phyloP scores from a whole-genome alignment of 2,888 invertebrate genomes.

The Andrena marginata region DNA sequence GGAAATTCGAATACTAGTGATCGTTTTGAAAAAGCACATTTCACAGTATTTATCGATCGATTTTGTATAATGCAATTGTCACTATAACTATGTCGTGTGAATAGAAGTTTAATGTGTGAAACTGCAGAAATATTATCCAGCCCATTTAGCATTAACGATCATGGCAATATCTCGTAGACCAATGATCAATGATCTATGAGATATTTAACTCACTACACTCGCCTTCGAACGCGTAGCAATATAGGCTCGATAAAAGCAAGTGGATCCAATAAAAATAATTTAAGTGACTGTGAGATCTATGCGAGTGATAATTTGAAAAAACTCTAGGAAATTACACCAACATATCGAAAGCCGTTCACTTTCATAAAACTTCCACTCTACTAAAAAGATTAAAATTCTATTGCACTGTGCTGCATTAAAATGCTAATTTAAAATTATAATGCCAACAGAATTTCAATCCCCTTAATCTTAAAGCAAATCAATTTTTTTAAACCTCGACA shows the following conservation, averaged over 20 bases:
- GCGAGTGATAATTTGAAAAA: background rate
- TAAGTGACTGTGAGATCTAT: background rate
- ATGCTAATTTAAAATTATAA: background rate
- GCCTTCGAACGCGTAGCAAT: background rate
- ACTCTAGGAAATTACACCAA: background rate
- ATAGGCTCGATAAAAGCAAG: background rate
- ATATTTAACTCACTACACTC: background rate
- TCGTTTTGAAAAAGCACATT: too few relatives aligned
- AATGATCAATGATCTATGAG: background rate
- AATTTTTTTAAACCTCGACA: too few relatives aligned
- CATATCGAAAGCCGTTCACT: background rate
- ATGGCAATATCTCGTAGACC: background rate
- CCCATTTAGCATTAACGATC: background rate
- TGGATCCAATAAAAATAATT: background rate
- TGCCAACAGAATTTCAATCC: background rate
- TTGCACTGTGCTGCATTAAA: background rate
- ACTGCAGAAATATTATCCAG: too few relatives aligned
- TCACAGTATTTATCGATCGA: too few relatives aligned
- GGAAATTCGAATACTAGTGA: too few relatives aligned
- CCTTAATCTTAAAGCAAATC: too few relatives aligned
- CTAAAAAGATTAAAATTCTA: background rate
- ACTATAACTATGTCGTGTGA: too few relatives aligned
- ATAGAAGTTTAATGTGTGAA: too few relatives aligned
- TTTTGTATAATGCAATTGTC: too few relatives aligned
- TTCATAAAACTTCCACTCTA: background rate